Conservation (phyloP, 2,113 vertebrate genomes). For the Apeltes quadracus region DNA sequence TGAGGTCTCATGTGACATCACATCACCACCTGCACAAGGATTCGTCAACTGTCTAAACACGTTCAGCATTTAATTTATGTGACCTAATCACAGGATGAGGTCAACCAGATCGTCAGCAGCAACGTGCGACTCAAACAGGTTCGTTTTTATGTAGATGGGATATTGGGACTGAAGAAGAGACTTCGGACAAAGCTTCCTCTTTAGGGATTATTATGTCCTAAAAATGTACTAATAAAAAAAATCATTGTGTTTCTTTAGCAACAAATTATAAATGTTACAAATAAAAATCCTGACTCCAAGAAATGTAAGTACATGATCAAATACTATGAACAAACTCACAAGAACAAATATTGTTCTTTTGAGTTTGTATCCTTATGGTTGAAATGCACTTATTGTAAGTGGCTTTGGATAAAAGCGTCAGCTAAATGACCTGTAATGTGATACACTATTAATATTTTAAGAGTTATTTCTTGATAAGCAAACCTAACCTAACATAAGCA, state of each 20-base stretch:
- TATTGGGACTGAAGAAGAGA: not conserved
- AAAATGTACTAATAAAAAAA: not conserved
- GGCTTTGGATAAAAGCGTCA: too few relatives aligned
- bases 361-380: too few relatives aligned
- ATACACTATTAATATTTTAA: not conserved
- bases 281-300: not conserved
- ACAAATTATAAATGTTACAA: not conserved
- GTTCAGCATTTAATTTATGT: too few relatives aligned
- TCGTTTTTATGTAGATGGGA: slow-evolving; percentile 6
- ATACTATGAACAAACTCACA: not conserved
- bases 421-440: too few relatives aligned
- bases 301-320: not conserved
- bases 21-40: not conserved
- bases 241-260: not conserved
- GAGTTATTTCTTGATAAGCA: not conserved
- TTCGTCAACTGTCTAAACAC: slow-evolving; percentile 30
- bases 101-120: slow-evolving; percentile 95
- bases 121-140: slow-evolving; percentile 93
- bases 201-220: not conserved
- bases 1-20: slow-evolving; percentile 56
- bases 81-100: slow-evolving; percentile 87
- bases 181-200: not conserved
- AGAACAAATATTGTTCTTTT: too few relatives aligned
- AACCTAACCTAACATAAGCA: not conserved
- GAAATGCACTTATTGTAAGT: too few relatives aligned